These are phyloP conservation scores for Morone saxatilis DNA, from an alignment of 2,113 vertebrate genomes.

Conservation along the genomic window DNA sequence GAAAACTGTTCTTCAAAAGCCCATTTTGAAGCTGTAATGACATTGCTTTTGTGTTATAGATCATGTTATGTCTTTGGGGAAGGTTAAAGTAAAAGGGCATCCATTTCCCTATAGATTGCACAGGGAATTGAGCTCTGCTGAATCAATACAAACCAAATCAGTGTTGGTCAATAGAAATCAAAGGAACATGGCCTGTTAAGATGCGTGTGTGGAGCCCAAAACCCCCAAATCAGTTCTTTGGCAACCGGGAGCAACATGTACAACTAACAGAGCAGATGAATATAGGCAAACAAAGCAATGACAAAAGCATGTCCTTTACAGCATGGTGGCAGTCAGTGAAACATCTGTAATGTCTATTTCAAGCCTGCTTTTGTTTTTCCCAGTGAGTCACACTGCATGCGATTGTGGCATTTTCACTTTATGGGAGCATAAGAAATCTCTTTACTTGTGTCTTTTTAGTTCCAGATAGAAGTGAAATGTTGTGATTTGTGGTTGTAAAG, in stretches of 20 bases:
- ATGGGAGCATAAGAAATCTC: constrained; percentile 37
- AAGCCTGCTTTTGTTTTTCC: constrained; percentile 25
- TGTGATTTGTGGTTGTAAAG: constrained; percentile 59
- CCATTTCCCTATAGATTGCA: constrained; percentile 75
- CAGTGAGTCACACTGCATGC: constrained; percentile 38
- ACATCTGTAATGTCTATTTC: constrained; percentile 48
- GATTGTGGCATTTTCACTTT: constrained; percentile 41
- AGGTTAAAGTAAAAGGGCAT: constrained; percentile 77
- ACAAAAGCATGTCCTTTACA: constrained; percentile 31
- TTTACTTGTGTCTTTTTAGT: constrained; percentile 38
- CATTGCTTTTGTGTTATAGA: constrained; percentile 58
- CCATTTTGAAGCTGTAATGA: constrained; percentile 49
- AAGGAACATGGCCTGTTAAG: constrained; percentile 55
- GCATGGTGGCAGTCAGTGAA: constrained; percentile 10
- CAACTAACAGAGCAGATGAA: constrained; percentile 17
- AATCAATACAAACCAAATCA: constrained; percentile 83
- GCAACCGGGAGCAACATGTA: constrained; percentile 19
- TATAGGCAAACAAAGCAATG: constrained; percentile 39
- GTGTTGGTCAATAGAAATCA: constrained; percentile 74
- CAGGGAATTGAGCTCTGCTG: constrained; percentile 65
- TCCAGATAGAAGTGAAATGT: constrained; percentile 39
- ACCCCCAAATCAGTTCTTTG: not conserved
- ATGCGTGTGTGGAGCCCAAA: constrained; percentile 20
- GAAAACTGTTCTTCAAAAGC: constrained; percentile 27
- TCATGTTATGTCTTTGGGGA: constrained; percentile 66